Evolutionary conservation across 2,797 vertebrate genomes (phyloP), one percentile per base, ranked within the genome.

Genomic region (Cyprinodon diabolis): DNA sequence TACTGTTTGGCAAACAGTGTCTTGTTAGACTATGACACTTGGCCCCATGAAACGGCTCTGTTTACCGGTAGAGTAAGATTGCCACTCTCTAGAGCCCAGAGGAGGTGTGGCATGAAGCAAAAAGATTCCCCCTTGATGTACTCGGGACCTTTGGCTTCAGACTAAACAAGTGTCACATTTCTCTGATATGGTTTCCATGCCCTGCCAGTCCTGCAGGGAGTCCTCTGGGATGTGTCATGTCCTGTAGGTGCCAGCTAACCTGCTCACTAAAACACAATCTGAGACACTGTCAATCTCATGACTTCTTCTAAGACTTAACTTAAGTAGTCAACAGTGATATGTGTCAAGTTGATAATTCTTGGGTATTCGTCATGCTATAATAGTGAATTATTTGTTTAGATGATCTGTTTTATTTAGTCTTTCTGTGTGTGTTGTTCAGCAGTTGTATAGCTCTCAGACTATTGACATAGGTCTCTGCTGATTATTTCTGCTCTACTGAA

Each of bases 1-100:
- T 73, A 80, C 87, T 92, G 90, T 92, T 92, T 7, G 71, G 90
- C 89, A 92, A 93, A 94, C 92, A 93, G 87, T 91, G 91, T 89
- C 93, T 93, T 88, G 88, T 94, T 94, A 91, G 91, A 74, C 85
- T 72, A 78, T 87, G 85, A 87, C 90, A 92, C 87, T 74, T 55
- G 77, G 81, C 77, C 89, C 88, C 86, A 93, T 90, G 91, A 93
- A 92, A 91, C 93, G 92, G 91, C 89, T 93, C 91, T 87, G 93
- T 95, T 94, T 94, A 90, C 87, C 89, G 87, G 83, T 72, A 90
- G 85, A 89, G 84, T 85, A 73, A 80, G 88, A 87, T 84, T 76
- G 77, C 87, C 92, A 91, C 93, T 77, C 90, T 89, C 88, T 87
- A 58, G 76, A 82, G 82, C 82, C 71, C 45, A 70, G 51, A 66